Evolutionary conservation across 2,888 invertebrate genomes (phyloP), one percentile per base, ranked within the genome.

Genomic region (Acronicta aceris): DNA sequence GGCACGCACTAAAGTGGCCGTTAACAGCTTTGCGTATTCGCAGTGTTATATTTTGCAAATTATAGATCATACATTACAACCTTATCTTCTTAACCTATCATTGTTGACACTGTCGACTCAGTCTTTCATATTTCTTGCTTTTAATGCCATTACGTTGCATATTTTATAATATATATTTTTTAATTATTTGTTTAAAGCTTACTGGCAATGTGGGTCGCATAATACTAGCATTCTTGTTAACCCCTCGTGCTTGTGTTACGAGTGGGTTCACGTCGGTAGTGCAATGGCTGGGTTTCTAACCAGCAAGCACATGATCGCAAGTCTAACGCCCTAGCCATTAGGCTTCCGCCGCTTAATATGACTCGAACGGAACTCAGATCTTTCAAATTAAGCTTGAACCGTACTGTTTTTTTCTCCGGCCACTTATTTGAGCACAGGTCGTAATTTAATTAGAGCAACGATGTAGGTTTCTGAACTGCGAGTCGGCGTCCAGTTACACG

Each of bases 381-480:
- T 25, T 16, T 21, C 4, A 30, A 47, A 15, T 30, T 27, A 49
- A 47, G 30, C 15, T 15, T 52, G 51, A 40, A 47, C 42, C 16
- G 36, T 60, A 45, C 54, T 16, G 36, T 51, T 42, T 36, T 59
- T 57, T 52, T 17, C 36, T 46, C 36, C 30, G 16, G 27, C 27
- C 51, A 41, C 47, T 61, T 71, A 65, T 75, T 69, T 57, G 53
- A 47, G 54, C 65, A 58, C 68, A 73, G 65, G 70, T 72, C 71
- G 56, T 63, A 57, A 66, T 71, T 77, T 81, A 82, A 82, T 79
- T 76, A 76, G 78, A 71, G 59, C 69, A 65, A 53, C 27, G 48
- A 58, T 65, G 71, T 73, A 62, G 60, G 79, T 58, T 41, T 55
- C 21, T 73, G 76, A 75, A 72, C 67, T 61, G 50, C 21, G 48